Evolutionary conservation across 1,140 invertebrate species (phyloP), one percentile per base, ranked within the genome.

Genomic region (Leptestheria dahalacensis): DNA sequence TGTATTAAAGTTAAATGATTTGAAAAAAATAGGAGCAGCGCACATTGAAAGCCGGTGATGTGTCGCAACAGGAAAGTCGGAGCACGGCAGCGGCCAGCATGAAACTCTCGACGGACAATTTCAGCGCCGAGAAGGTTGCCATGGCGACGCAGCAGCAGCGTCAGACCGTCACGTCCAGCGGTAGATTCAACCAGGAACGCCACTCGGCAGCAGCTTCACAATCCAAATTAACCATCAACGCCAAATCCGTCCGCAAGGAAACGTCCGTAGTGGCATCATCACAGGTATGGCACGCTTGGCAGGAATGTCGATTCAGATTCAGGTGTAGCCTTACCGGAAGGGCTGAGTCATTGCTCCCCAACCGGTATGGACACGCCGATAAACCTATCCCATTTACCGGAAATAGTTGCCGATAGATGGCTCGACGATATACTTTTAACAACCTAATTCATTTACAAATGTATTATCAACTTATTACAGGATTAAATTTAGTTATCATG

Each of bases 41-140:
- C n/a, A 85, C 84, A 20, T 68, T 91, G 56, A 87, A 85, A 69
- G 78, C 86, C 33, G 85, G 85, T 48, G 88, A 91, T 70, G 74
- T 90, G 18, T 82, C 82, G 23, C 84, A 88, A 66, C 84, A 91
- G 68, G 86, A 91, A 69, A 83, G 80, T 61, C 84, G 86, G 66
- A 87, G 85, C 65, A 78, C 86, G 71, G 81, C 85, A 46, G 74
- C 73, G 18, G 81, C 83, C 2, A 76, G 83, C 63, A 83, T 89
- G 73, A 87, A 86, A 69, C 72, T 91, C 23, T 84, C 88, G 50
- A 89, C 86, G 46, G 87, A 90, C 64, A 83, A 81, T 11, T 91
- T 88, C 70, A 88, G 81, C 59, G 81, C 85, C 4, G 86, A 91
- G 72, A 86, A 90, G 72, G 84, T 85, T 67, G 84, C 86, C 1